phyloP scores from a whole-genome alignment of 2,113 vertebrate genomes.

The Lamprotornis superbus region DNA sequence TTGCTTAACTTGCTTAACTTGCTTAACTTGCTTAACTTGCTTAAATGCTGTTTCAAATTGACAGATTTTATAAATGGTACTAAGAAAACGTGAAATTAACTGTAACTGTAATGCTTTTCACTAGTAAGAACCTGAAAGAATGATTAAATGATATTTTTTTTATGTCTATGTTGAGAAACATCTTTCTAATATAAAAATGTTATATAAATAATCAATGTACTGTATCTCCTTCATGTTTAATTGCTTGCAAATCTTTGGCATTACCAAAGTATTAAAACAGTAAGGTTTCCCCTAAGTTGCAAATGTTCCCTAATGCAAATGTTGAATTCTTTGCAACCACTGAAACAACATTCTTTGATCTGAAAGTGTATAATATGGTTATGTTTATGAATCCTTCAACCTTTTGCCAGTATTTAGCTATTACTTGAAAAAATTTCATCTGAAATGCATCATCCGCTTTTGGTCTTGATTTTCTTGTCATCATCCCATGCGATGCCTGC shows the following conservation, averaged over 20 bases:
- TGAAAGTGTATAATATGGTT: slow-evolving; percentile 48
- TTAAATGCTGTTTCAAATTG: not conserved
- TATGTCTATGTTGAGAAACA: not conserved
- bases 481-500: not conserved
- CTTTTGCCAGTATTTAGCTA: slow-evolving; percentile 30
- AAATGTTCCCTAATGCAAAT: not conserved
- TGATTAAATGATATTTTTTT: not conserved
- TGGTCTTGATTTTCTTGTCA: slow-evolving; percentile 55
- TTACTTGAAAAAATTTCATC: slow-evolving; percentile 17
- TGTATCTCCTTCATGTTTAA: not conserved
- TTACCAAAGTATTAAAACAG: not conserved
- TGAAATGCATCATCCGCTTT: slow-evolving; percentile 43
- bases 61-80: not conserved
- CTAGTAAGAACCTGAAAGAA: not conserved
- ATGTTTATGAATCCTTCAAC: slow-evolving; percentile 44
- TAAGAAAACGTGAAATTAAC: not conserved
- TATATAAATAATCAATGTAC: not conserved
- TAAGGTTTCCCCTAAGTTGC: not conserved
- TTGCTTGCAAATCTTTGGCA: slow-evolving; percentile 26
- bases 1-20: not conserved
- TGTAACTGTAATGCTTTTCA: not conserved
- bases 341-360: slow-evolving; percentile 47
- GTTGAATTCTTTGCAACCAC: slow-evolving; percentile 4
- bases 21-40: not conserved
- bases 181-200: not conserved